These are phyloP conservation scores for Tiaroga cobitis DNA, from an alignment of 2,797 vertebrate species.

Conservation along the genomic window DNA sequence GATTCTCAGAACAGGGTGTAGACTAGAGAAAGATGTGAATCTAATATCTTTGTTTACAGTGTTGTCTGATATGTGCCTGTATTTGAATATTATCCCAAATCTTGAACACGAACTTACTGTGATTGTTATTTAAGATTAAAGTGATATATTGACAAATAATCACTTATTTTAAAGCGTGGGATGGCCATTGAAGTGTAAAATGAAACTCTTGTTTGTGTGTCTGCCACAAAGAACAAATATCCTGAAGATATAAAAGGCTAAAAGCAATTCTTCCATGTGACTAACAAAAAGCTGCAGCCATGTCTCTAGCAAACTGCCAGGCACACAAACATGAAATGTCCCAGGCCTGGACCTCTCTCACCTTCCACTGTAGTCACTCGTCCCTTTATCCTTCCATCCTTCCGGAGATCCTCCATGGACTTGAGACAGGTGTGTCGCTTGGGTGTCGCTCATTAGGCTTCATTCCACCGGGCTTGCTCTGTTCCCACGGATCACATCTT, in stretches of 20 bases:
- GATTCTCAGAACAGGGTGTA: slow-evolving; percentile 52
- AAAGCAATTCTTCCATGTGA: neutral
- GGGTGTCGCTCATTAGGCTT: neutral
- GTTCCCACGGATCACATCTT: neutral
- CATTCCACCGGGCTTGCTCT: neutral
- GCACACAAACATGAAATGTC: neutral
- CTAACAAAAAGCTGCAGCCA: neutral
- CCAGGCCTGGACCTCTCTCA: neutral
- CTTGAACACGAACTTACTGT: neutral
- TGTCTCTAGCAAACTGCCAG: neutral
- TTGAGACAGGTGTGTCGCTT: neutral
- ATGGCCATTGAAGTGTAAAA: neutral
- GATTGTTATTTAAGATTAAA: neutral
- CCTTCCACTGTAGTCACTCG: neutral
- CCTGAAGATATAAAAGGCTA: neutral
- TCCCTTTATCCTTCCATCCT: neutral
- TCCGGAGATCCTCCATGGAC: neutral
- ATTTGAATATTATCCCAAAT: slow-evolving; percentile 5
- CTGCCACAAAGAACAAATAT: neutral
- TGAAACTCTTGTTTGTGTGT: slow-evolving; percentile 1
- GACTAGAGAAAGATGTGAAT: slow-evolving; percentile 12
- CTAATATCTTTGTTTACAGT: neutral
- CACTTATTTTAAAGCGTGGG: neutral
- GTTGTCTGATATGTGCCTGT: neutral
- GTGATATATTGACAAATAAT: neutral